Base-by-base conservation (phyloP, 2,888 invertebrate genomes). In the Patella ulyssiponensis region DNA sequence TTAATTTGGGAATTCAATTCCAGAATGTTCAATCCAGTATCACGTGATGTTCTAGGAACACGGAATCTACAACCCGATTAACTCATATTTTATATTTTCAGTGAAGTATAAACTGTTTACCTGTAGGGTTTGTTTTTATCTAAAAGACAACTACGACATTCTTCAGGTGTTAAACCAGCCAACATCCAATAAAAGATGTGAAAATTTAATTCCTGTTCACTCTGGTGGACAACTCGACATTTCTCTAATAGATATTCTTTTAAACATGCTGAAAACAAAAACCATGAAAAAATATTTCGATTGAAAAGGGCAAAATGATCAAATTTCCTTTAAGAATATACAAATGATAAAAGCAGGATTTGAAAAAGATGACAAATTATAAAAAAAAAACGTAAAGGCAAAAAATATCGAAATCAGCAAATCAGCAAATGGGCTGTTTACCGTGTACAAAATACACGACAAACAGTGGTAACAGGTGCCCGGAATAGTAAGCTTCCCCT, bases 131-230 rank as follows among this genome's bases (percentile, higher is more conserved):
- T 12, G 23, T 33, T 53, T 15, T 73, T 23, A 23, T 80, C 78
- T 70, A 80, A 72, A 51, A 71, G 56, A 80, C 86, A 88, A 7
- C 86, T 78, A 17, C 81, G 80, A n/a, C 81, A 81, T 75, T 89
- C 88, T 76, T 88, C 88, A 0, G 83, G 84, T 54, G 85, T 83
- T n/a, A 90, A 81, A 1, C 91, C 91, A 51, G 87, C 86, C 78
- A 91, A 88, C 87, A 91, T 83, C 85, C 90, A 89, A 81, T 90
- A 90, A 80, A 91, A 91, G 58, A 91, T 88, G 82, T 91, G 91
- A 81, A 88, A 91, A 81, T 89, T 91, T 73, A 84, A 83, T 79
- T 91, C 91, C 0, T 86, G 86, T 9, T 79, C 77, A 4, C 84
- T 88, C 74, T 89, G 90, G 20, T 83, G 82, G 3, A 90, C 89